Percentiles rank a stretch among this genome's conserved stretches.
phyloP scores from a whole-genome alignment of 2,113 vertebrate species.

The Canis aureus region DNA sequence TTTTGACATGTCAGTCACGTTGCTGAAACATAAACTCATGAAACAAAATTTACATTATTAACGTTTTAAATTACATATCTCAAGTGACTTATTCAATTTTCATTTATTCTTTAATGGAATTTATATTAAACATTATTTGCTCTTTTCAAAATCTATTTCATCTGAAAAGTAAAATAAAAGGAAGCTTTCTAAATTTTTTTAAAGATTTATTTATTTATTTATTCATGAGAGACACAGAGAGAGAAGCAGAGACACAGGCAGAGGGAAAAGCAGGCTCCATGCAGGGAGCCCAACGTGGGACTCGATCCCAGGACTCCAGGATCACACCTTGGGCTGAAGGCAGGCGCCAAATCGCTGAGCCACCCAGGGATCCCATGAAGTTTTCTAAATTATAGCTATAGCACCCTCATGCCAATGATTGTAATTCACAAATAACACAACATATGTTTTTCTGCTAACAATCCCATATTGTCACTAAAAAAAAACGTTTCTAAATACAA shows the following conservation, averaged over 20 bases:
- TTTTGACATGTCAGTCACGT: background rate
- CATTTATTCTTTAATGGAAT: background rate
- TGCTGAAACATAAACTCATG: background rate
- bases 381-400: background rate
- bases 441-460: background rate
- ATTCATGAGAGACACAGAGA: too few species aligned
- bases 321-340: too few species aligned
- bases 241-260: too few species aligned
- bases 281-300: too few species aligned
- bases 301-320: too few species aligned
- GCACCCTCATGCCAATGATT: background rate
- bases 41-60: background rate
- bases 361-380: background rate
- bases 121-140: background rate
- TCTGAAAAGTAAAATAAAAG: background rate
- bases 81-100: background rate
- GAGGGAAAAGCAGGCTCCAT: too few species aligned
- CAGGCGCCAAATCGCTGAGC: too few species aligned
- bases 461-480: background rate
- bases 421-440: background rate
- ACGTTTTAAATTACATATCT: background rate
- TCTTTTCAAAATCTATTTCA: background rate
- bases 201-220: too few species aligned
- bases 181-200: background rate
- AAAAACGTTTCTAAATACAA: background rate